Conservation (phyloP, 2,888 invertebrate species). For the Apamea anceps region DNA sequence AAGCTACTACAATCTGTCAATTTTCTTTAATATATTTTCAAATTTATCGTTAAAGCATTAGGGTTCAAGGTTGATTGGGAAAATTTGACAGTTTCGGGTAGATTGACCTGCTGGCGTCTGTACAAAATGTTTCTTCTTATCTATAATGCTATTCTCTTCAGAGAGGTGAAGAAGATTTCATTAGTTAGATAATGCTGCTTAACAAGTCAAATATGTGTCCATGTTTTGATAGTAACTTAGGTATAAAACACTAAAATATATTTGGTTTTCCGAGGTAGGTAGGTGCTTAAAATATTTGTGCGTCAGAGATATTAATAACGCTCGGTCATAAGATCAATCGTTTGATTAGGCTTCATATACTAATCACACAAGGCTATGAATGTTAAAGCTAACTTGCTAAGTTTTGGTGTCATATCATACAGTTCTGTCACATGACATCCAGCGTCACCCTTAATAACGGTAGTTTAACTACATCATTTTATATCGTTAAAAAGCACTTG, state of each 20-base stretch:
- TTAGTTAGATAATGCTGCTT: neutral
- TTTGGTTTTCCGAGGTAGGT: constrained; percentile 32
- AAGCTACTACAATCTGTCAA: no score
- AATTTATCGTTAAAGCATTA: no score
- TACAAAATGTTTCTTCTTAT: no score
- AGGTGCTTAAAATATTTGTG: constrained; percentile 10
- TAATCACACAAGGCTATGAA: constrained; percentile 11
- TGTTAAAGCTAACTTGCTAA: constrained; percentile 3
- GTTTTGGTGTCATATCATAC: neutral
- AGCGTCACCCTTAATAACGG: neutral
- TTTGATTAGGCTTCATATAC: constrained; percentile 20
- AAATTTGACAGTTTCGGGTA: no score
- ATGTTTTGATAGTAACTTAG: neutral
- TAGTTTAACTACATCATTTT: neutral
- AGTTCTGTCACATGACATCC: no score
- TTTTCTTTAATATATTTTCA: no score
- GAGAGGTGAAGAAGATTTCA: neutral
- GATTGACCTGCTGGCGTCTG: no score
- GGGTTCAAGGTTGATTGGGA: no score
- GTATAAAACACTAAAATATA: neutral
- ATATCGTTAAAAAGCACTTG: constrained; percentile 4
- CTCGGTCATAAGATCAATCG: constrained; percentile 4
- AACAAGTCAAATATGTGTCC: neutral
- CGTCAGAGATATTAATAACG: constrained; percentile 47
- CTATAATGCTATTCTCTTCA: neutral